These are phyloP conservation scores for Passer montanus DNA, from an alignment of 2,113 vertebrate genomes.

Conservation along the genomic window DNA sequence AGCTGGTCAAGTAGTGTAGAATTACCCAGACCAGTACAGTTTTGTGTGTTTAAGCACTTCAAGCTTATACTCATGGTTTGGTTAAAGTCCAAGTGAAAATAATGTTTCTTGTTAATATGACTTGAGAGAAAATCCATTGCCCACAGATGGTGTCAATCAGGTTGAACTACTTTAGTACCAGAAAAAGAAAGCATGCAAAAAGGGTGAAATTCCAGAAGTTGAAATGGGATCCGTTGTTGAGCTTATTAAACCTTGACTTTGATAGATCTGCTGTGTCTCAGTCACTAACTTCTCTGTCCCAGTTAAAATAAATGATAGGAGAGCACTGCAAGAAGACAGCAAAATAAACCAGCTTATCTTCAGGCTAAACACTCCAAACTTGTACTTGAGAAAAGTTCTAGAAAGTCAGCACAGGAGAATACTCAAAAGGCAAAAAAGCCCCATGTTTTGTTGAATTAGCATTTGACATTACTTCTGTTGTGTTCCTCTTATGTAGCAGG, in stretches of 20 bases:
- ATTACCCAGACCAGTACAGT: not conserved
- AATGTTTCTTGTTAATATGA: not conserved
- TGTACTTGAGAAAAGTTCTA: not conserved
- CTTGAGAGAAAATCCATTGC: not conserved
- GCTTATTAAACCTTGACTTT: not conserved
- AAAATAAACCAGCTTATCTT: not conserved
- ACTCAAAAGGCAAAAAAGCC: not conserved
- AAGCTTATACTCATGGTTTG: not conserved
- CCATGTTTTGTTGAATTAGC: slow-evolving; percentile 6
- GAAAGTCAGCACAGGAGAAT: not conserved
- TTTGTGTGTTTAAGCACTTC: not conserved
- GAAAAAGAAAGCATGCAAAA: not conserved
- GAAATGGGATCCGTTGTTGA: not conserved
- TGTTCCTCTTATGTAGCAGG: not conserved
- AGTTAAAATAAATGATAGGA: not conserved
- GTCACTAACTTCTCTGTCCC: not conserved
- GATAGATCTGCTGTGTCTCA: not conserved
- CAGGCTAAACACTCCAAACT: not conserved
- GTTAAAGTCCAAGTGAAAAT: not conserved
- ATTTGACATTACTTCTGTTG: slow-evolving; percentile 31
- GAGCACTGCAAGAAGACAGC: not conserved
- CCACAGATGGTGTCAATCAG: not conserved
- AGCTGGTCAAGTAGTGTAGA: not conserved
- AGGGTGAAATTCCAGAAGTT: not conserved
- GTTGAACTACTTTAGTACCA: not conserved